phyloP scores from a whole-genome alignment of 2,113 vertebrate genomes.

The Zosterops hypoxanthus region DNA sequence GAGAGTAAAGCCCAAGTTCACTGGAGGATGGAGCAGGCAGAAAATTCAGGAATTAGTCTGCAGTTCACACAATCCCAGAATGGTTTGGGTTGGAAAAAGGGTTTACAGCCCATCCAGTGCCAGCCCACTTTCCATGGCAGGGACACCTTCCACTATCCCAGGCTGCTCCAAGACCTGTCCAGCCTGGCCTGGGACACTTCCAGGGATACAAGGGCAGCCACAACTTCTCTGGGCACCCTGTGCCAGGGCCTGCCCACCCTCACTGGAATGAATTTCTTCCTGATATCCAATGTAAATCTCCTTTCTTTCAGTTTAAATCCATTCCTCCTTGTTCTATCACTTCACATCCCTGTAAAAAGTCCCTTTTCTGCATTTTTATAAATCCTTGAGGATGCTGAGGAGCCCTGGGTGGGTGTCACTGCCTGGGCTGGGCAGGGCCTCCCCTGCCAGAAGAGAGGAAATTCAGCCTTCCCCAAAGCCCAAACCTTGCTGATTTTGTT shows the following conservation, averaged over 20 bases:
- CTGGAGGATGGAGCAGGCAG: neutral
- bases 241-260: neutral
- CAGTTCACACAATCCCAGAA: too few species aligned
- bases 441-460: neutral
- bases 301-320: neutral
- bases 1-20: rapidly evolving
- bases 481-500: neutral
- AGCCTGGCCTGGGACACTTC: rapidly evolving
- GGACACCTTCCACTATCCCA: rapidly evolving
- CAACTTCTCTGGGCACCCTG: neutral
- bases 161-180: rapidly evolving
- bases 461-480: neutral
- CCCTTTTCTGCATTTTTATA: neutral
- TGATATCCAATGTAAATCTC: neutral
- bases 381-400: neutral
- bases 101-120: too few species aligned
- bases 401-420: neutral
- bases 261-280: neutral
- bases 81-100: neutral
- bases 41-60: rapidly evolving
- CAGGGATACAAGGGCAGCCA: neutral
- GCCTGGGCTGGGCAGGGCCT: neutral
- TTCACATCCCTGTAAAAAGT: neutral
- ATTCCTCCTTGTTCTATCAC: neutral
- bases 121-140: neutral